These are phyloP conservation scores for Micropterix aruncella DNA, from an alignment of 2,888 invertebrate species.

Conservation along the genomic window DNA sequence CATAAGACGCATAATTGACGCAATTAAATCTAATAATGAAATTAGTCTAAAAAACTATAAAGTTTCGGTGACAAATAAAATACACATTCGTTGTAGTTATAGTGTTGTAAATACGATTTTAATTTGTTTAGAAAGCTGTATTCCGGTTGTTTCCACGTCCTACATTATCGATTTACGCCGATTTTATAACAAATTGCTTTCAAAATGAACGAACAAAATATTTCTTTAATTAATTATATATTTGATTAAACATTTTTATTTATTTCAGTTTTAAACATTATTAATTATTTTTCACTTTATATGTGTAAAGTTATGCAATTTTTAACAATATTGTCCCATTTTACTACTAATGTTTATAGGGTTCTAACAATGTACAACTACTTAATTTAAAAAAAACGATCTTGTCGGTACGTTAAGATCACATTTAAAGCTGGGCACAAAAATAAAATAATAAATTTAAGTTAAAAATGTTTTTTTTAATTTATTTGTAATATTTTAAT, in stretches of 20 bases:
- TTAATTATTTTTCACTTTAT: neutral
- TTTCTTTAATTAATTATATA: constrained; percentile 3
- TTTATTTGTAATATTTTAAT: no score
- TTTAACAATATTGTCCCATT: neutral
- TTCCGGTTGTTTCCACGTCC: no score
- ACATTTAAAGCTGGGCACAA: neutral
- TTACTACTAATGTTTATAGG: neutral
- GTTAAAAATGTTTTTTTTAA: neutral
- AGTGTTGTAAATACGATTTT: no score
- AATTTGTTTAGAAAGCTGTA: no score
- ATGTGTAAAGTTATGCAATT: neutral
- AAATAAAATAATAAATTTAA: neutral
- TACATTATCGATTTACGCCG: no score
- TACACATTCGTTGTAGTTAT: no score
- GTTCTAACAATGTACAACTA: neutral
- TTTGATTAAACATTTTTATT: constrained; percentile 1
- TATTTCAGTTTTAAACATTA: neutral
- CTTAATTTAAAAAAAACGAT: neutral
- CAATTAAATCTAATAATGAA: no score
- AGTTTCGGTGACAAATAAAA: no score
- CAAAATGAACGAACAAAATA: no score
- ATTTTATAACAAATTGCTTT: no score
- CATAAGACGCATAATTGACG: no score
- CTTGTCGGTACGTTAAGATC: neutral
- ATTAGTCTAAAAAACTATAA: no score